Evolutionary conservation across 2,797 vertebrate species (phyloP).

Genomic region (Halcyon badia): DNA sequence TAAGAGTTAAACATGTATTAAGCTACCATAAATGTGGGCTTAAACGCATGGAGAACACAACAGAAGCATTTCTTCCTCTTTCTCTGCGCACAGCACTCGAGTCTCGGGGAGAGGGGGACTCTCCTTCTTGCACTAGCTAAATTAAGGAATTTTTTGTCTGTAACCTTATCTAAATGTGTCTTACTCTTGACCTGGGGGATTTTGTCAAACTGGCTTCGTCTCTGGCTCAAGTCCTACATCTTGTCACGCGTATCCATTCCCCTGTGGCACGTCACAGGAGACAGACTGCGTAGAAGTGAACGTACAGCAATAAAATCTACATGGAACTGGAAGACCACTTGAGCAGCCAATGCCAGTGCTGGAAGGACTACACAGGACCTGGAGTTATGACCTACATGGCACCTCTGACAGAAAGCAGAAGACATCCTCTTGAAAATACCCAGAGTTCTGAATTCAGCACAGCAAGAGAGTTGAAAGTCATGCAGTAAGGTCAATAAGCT

Average conservation of each 20-base stretch:
- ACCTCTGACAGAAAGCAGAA: neutral
- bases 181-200: neutral
- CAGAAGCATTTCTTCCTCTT: neutral
- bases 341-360: neutral
- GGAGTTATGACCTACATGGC: fast-evolving
- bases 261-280: neutral
- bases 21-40: neutral
- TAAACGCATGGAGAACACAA: neutral
- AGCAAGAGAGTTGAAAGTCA: neutral
- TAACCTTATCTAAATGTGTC: constrained; percentile 25
- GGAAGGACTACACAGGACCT: neutral
- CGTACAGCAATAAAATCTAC: neutral
- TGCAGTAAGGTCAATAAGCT: neutral
- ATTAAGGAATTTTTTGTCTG: neutral
- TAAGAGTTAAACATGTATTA: neutral
- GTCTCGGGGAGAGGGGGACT: neutral
- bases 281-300: neutral
- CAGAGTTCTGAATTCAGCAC: neutral
- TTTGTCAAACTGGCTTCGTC: neutral
- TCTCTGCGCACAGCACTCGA: neutral
- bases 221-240: constrained; percentile 20
- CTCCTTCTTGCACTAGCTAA: neutral
- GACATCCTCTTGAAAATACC: neutral
- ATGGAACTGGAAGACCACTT: neutral
- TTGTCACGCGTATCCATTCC: neutral